Conservation (phyloP, 92 coral and sea anemone genomes). For the Palythoa grandis region DNA sequence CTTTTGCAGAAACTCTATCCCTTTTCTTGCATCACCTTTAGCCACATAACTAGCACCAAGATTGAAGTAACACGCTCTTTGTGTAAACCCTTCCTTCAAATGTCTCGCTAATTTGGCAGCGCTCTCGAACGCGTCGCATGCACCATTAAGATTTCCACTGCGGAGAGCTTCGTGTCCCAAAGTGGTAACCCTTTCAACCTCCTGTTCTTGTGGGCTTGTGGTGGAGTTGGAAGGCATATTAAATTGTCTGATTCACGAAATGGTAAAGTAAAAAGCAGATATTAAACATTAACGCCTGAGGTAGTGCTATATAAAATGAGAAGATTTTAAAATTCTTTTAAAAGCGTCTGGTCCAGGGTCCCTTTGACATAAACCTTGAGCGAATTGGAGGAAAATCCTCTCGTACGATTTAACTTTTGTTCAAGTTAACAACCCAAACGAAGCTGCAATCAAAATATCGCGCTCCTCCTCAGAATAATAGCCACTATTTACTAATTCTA, state of each 20-base stretch:
- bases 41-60: constrained; percentile 99
- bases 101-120: constrained; percentile 77
- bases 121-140: constrained; percentile 81
- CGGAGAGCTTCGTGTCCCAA: constrained; percentile 84
- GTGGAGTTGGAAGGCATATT: constrained; percentile 11
- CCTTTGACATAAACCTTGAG: not conserved
- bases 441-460: not conserved
- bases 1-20: constrained; percentile 76
- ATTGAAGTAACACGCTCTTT: constrained; percentile 94
- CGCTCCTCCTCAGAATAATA: not conserved
- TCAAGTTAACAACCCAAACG: not conserved
- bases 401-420: not conserved
- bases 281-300: not conserved
- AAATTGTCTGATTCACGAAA: not conserved
- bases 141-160: constrained; percentile 76
- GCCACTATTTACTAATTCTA: not conserved
- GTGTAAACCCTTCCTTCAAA: constrained; percentile 82
- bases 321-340: not conserved
- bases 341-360: no score
- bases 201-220: constrained; percentile 36
- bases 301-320: not conserved
- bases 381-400: not conserved
- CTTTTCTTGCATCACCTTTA: constrained; percentile 81
- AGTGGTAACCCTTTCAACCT: constrained; percentile 79
- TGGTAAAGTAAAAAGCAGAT: not conserved